A percentile compares a stretch with the other conserved stretches of the same genome.
Conservation (phyloP, 1,140 invertebrate species). For the Cheumatopsyche charites region DNA sequence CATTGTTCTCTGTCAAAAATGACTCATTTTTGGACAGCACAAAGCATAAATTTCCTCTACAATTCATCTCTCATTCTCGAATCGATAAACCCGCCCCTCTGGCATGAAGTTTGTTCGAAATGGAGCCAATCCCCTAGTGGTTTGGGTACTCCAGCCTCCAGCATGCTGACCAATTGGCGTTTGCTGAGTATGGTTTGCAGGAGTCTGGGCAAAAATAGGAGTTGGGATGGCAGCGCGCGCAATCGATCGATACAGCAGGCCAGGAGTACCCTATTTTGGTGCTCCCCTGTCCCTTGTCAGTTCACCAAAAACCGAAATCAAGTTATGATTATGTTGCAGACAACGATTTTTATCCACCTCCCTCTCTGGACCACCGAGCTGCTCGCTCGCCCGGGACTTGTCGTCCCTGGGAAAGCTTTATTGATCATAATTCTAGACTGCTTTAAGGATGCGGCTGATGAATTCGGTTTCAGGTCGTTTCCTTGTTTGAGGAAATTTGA, state of each 20-base stretch:
- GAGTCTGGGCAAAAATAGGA: neutral
- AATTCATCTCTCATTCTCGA: no score
- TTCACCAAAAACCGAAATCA: slow-evolving; percentile 6
- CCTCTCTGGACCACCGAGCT: slow-evolving; percentile 10
- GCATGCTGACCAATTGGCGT: neutral
- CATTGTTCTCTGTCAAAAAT: no score
- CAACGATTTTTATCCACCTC: slow-evolving; percentile 29
- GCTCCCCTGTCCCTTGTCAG: neutral
- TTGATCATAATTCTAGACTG: no score
- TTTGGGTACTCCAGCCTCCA: neutral
- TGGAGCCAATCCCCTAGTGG: no score
- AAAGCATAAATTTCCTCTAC: no score
- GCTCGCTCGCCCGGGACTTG: slow-evolving; percentile 4
- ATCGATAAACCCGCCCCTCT: no score
- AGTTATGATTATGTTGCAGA: slow-evolving; percentile 2
- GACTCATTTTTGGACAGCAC: no score
- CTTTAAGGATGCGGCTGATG: no score
- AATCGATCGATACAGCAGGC: slow-evolving; percentile 18
- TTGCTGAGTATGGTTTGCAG: no score
- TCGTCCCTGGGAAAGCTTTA: slow-evolving; percentile 21
- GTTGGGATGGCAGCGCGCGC: slow-evolving; percentile 2
- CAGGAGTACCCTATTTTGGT: neutral
- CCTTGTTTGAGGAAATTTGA: no score
- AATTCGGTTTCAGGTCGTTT: no score
- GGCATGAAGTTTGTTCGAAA: no score